Evolutionary conservation across 2,888 invertebrate species (phyloP), one percentile per base, ranked within the genome.

Genomic region (Himalopsyche tibetana): DNA sequence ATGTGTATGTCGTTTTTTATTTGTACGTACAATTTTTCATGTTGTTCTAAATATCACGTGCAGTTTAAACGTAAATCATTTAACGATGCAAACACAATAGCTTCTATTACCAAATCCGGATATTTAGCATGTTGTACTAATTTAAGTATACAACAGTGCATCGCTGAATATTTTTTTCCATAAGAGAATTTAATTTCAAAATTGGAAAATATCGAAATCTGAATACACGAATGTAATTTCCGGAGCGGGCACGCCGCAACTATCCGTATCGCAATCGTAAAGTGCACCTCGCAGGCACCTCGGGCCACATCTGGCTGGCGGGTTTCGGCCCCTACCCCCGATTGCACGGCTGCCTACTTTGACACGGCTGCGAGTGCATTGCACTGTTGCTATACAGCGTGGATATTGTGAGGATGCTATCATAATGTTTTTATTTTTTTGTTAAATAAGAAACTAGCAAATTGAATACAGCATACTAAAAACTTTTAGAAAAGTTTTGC

Each of bases 191-290:
- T 19, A 63, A 63, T 63, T 63, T 63, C 8, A 63, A 63, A 84
- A 86, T 84, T 84, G 84, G 51, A 84, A 86, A 86, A 86, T 86
- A 86, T 84, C 84, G 82, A 81, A 80, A 56, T 56, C 42, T 55
- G 56, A 45, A 86, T 86, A 80, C 80, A 86, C 83, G 82, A 82
- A 86, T 82, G 86, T 86, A 86, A 86, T 86, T 86, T 86, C 86
- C 86, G 86, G 86, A 84, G 84, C 80, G 5, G 79, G 42, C 38
- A 80, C n/a, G 80, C 80, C 42, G 38, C 51, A 56, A 63, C 55
- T 83, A 86, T 86, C 79, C 80, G 69, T 19, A 80, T 45, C 80
- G 40, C 83, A 83, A 83, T 86, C 85, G 83, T 86, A 86, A 80
- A 85, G 55, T 80, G 83, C 84, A 84, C 80, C 84, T 55, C 79